These are phyloP conservation scores for Oasisia sp. DNA, from an alignment of 2,888 invertebrate species.

Conservation along the genomic window DNA sequence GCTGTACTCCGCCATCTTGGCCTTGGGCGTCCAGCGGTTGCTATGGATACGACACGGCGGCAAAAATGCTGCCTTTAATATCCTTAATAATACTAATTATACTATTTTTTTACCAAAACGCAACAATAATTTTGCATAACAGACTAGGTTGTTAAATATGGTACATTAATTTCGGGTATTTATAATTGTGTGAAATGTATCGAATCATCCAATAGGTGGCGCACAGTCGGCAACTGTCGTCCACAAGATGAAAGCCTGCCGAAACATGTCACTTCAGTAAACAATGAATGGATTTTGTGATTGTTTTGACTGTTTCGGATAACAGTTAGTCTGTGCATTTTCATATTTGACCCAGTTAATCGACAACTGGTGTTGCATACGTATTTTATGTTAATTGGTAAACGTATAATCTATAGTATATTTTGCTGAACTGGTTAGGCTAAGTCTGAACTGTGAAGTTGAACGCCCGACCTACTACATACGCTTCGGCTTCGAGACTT, in stretches of 20 bases:
- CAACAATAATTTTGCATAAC: background rate
- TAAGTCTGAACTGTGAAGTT: no score
- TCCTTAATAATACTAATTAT: no score
- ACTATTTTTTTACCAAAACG: background rate
- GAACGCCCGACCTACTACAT: no score
- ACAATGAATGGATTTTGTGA: background rate
- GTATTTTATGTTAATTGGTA: background rate
- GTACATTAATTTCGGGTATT: background rate
- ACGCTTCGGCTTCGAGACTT: background rate
- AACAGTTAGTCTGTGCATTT: background rate
- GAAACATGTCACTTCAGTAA: background rate
- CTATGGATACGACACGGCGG: background rate
- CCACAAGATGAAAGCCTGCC: background rate
- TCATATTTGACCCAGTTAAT: background rate
- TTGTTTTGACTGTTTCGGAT: background rate
- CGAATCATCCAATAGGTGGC: background rate
- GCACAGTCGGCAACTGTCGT: background rate
- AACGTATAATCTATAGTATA: background rate
- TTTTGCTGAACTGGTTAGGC: background rate
- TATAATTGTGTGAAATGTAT: background rate
- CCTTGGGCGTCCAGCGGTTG: background rate
- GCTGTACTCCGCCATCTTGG: background rate
- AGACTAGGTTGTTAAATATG: background rate
- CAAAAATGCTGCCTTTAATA: background rate
- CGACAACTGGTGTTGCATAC: background rate